Percentiles rank a stretch among this genome's conserved stretches.
These are phyloP conservation scores for Salminus brasiliensis DNA, from an alignment of 2,113 vertebrate genomes.

Conservation along the genomic window DNA sequence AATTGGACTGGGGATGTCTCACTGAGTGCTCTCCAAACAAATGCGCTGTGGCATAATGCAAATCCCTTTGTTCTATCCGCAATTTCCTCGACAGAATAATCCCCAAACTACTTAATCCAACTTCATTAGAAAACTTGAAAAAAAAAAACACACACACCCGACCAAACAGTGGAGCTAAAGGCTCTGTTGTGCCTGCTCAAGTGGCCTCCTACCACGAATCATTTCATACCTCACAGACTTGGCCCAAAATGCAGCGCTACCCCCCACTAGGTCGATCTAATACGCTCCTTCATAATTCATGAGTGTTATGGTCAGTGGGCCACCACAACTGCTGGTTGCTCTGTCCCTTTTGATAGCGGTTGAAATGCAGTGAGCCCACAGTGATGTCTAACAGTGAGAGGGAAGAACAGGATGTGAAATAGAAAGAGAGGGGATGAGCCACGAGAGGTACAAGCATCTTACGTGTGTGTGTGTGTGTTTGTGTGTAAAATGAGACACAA, in stretches of 20 bases:
- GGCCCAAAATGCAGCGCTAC: constrained; percentile 34
- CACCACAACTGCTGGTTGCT: constrained; percentile 27
- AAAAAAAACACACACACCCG: constrained; percentile 15
- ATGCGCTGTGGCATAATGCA: constrained; percentile 38
- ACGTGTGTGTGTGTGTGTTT: not conserved
- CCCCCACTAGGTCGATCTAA: constrained; percentile 39
- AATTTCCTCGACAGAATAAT: constrained; percentile 40
- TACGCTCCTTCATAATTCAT: constrained; percentile 52
- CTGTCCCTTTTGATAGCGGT: constrained; percentile 44
- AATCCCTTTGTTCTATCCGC: constrained; percentile 33
- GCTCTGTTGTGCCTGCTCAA: constrained; percentile 32
- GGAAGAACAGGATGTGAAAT: not conserved
- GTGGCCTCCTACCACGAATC: constrained; percentile 48
- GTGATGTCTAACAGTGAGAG: constrained; percentile 2
- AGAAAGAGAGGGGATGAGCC: not conserved
- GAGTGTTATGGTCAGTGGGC: constrained; percentile 47
- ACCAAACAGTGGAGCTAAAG: not conserved
- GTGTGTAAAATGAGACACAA: not conserved
- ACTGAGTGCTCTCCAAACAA: constrained; percentile 41
- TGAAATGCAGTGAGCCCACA: constrained; percentile 28
- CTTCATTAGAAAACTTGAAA: constrained; percentile 39
- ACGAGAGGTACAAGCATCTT: not conserved
- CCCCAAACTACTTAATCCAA: constrained; percentile 48
- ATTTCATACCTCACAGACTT: constrained; percentile 47
- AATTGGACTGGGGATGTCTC: constrained; percentile 35